Conservation (phyloP, 1,140 invertebrate genomes). For the Lethocerus indicus region DNA sequence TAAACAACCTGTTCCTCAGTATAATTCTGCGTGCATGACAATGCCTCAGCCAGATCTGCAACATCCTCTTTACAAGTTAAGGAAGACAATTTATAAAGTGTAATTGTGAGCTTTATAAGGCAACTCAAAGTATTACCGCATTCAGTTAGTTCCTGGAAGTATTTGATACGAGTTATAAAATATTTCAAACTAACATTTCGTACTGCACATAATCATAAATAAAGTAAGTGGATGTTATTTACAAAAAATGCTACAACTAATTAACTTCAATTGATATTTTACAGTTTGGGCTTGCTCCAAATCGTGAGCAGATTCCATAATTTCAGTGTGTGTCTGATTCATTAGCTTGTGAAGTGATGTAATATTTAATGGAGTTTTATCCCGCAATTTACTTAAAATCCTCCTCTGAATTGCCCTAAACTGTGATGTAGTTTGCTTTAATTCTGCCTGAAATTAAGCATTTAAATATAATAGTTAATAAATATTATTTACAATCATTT, state of each 20-base stretch:
- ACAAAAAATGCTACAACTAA: too few species aligned
- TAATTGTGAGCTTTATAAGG: conserved; percentile 20
- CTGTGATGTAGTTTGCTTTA: conserved; percentile 43
- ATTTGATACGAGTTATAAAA: not conserved
- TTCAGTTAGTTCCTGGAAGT: conserved; percentile 15
- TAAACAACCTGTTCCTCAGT: conserved; percentile 22
- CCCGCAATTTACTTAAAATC: conserved; percentile 53
- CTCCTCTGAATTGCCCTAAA: conserved; percentile 54
- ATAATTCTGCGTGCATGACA: conserved; percentile 20
- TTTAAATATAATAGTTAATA: not conserved
- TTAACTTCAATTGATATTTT: not conserved
- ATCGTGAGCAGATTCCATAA: conserved; percentile 29
- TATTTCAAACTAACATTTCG: too few species aligned
- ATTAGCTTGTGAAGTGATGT: conserved; percentile 52
- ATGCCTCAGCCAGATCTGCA: conserved; percentile 18
- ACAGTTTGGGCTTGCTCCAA: conserved; percentile 26
- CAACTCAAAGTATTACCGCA: conserved; percentile 20
- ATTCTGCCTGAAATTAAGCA: conserved; percentile 30
- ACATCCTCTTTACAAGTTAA: conserved; percentile 16
- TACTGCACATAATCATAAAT: too few species aligned
- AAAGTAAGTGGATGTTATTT: too few species aligned
- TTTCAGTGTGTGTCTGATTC: conserved; percentile 47
- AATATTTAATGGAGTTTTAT: conserved; percentile 52
- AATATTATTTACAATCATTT: too few species aligned
- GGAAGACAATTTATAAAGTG: conserved; percentile 20